Conservation (phyloP, 2,888 invertebrate species). For the Reticulitermes lucifugus region DNA sequence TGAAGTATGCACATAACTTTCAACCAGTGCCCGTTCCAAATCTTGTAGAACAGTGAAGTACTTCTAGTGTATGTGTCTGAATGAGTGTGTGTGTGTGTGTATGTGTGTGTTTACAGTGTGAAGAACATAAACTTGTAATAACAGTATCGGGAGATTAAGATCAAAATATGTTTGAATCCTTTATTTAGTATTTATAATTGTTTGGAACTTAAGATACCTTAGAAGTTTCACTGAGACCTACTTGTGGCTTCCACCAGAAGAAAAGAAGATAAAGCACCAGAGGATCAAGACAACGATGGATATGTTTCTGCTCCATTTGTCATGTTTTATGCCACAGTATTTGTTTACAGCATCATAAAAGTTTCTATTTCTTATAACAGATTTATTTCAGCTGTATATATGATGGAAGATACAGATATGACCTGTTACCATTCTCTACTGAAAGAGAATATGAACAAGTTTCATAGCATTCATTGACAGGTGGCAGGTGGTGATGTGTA, state of each 20-base stretch:
- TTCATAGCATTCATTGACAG: too few species aligned
- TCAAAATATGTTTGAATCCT: slow-evolving; percentile 7
- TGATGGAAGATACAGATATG: not conserved
- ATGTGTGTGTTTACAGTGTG: not conserved
- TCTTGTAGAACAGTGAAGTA: slow-evolving; percentile 46
- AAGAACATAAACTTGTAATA: not conserved
- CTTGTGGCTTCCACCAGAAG: slow-evolving; percentile 15
- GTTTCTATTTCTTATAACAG: not conserved
- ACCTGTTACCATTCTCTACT: not conserved
- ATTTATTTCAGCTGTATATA: not conserved
- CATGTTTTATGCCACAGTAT: slow-evolving; percentile 2
- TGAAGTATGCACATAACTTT: slow-evolving; percentile 1
- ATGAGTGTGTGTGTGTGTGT: not conserved
- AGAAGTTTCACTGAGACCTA: not conserved
- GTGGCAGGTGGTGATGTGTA: not conserved
- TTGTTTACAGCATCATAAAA: not conserved
- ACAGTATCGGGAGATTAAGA: slow-evolving; percentile 11
- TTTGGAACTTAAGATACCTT: not conserved
- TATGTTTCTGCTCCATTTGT: not conserved
- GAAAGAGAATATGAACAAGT: not conserved
- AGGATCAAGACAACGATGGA: not conserved
- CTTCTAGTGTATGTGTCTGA: slow-evolving; percentile 45
- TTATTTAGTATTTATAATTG: slow-evolving; percentile 12
- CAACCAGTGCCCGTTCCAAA: slow-evolving; percentile 41
- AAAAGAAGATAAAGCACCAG: not conserved